Evolutionary conservation across 1,140 invertebrate genomes (phyloP), one percentile per base, ranked within the genome.

Genomic region (Probaryconus sp.): DNA sequence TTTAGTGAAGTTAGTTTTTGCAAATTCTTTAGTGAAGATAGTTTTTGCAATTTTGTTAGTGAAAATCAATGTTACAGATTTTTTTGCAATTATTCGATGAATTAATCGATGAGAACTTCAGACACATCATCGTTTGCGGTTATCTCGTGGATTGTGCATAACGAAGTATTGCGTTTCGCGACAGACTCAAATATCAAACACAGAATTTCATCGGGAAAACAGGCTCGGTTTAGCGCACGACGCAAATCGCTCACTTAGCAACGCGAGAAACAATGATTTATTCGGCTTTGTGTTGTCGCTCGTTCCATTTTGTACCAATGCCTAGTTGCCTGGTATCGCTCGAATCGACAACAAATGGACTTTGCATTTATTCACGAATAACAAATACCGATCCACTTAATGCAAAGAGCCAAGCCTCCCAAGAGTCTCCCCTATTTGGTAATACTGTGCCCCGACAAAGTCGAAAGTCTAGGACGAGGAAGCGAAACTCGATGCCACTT

Each of bases 301-400:
- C 42, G 48, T 47, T 55, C 24, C 31, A 40, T 45, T 61, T 61
- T 37, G 26, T 24, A 18, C 24, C 43, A 26, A 37, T 50, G 51
- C 45, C 53, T 48, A 50, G 50, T 56, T 48, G 33, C 16, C n/a
- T 30, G 38, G 56, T 69, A 61, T 69, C 65, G 31, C 11, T 10
- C 11, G 24, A 26, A 70, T 70, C 67, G 48, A n/a, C 21, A 45
- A 18, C 45, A 24, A 68, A 51, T 20, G 65, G 67, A 55, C 53
- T 69, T 51, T 58, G 64, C 35, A 68, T 58, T 61, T 70, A 70
- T 70, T 48, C 67, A 40, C 56, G 67, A 55, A 69, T 69, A 69
- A 61, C 55, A 70, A 70, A 61, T 70, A 40, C 55, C 18, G 48
- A 61, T 70, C 26, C 11, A 28, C n/a, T 70, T 38, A 61, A 37